Evolutionary conservation across 1,140 invertebrate species (phyloP).

Genomic region (Eciton burchellii): DNA sequence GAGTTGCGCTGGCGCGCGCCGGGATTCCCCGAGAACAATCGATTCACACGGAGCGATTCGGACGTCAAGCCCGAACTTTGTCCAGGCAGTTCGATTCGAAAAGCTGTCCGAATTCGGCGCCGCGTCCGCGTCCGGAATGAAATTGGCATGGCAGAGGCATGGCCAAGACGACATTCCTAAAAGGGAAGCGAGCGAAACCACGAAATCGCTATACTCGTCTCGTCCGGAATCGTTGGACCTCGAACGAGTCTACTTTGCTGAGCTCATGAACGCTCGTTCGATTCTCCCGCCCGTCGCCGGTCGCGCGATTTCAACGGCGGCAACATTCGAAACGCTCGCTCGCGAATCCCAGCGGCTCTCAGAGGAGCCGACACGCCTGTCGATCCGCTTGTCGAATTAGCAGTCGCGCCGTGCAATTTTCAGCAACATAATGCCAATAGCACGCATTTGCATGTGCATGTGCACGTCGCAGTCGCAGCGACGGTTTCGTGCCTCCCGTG

Average conservation of each 20-base stretch:
- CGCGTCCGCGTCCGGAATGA: too few species aligned
- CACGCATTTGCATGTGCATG: too few species aligned
- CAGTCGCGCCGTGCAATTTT: constrained; percentile 62
- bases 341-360: constrained; percentile 33
- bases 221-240: too few species aligned
- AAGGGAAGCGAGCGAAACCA: too few species aligned
- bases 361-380: constrained; percentile 44
- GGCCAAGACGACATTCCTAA: too few species aligned
- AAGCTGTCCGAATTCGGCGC: too few species aligned
- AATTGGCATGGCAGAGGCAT: too few species aligned
- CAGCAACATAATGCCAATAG: constrained; percentile 62
- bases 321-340: constrained; percentile 14
- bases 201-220: too few species aligned
- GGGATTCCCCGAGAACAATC: not conserved
- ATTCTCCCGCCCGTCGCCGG: too few species aligned
- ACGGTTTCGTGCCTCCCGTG: constrained; percentile 55
- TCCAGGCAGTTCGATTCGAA: not conserved
- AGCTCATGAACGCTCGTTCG: too few species aligned
- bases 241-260: too few species aligned
- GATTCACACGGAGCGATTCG: not conserved
- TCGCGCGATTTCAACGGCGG: not conserved
- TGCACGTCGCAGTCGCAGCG: constrained; percentile 51
- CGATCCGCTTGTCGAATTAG: constrained; percentile 48
- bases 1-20: too few species aligned
- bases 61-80: not conserved